A percentile compares a stretch with the other conserved stretches of the same genome.
Conservation (phyloP, 2,797 vertebrate genomes). For the Scolopax bukidnonensis region DNA sequence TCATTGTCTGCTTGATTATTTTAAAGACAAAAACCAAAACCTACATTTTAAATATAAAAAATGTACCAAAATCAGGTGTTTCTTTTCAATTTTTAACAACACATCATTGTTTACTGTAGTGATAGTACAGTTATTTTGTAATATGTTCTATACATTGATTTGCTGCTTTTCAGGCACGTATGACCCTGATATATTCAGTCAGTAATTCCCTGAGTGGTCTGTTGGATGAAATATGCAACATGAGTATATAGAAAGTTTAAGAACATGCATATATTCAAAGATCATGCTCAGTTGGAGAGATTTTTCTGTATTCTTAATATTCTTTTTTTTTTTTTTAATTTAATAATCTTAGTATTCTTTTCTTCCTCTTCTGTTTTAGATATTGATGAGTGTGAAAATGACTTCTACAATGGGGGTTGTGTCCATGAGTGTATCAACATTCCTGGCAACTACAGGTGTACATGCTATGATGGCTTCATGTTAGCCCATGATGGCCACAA, state of each 20-base stretch:
- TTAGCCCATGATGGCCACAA: slow-evolving; percentile 96
- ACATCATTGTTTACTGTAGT: background rate
- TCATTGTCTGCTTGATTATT: background rate
- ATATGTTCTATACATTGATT: background rate
- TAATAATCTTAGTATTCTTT: background rate
- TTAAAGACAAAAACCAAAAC: background rate
- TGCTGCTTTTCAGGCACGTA: background rate
- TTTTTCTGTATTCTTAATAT: background rate
- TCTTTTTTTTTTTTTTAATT: background rate
- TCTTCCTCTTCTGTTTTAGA: slow-evolving; percentile 79
- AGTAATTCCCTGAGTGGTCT: background rate
- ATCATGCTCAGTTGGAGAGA: accelerated
- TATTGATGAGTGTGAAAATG: slow-evolving; percentile 96
- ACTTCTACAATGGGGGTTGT: slow-evolving; percentile 95
- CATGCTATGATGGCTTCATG: slow-evolving; percentile 98
- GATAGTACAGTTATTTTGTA: background rate
- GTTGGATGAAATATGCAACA: background rate
- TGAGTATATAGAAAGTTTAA: background rate
- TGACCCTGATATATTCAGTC: background rate
- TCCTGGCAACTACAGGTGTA: slow-evolving; percentile 97
- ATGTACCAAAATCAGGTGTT: background rate
- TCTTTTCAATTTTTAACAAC: background rate
- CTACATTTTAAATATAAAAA: background rate
- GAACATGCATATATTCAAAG: background rate
- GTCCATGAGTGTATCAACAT: slow-evolving; percentile 99